These are phyloP conservation scores for Dorcus hopei DNA, from an alignment of 2,888 invertebrate genomes.

Conservation along the genomic window DNA sequence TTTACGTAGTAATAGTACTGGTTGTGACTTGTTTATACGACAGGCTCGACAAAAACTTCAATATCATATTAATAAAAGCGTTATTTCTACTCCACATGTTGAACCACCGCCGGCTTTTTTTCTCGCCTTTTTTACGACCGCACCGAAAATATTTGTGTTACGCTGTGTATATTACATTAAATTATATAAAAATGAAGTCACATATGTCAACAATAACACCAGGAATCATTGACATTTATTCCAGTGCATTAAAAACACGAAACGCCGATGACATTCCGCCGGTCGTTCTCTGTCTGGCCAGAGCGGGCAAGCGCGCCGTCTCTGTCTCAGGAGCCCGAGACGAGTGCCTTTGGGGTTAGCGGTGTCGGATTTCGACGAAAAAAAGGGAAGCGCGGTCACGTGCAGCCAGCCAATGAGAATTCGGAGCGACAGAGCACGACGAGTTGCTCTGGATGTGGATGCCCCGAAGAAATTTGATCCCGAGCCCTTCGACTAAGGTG, in stretches of 20 bases:
- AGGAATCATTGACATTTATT: constrained; percentile 17
- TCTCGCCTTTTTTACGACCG: not conserved
- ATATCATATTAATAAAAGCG: too few species aligned
- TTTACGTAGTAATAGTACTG: too few species aligned
- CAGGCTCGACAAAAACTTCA: too few species aligned
- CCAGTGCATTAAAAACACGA: constrained; percentile 9
- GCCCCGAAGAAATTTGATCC: too few species aligned
- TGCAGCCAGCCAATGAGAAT: constrained; percentile 10
- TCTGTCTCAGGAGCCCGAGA: constrained; percentile 1
- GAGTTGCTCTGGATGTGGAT: too few species aligned
- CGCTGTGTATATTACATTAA: constrained; percentile 8
- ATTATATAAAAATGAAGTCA: constrained; percentile 14
- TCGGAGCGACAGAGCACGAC: not conserved
- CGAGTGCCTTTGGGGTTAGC: constrained; percentile 2
- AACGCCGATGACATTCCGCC: constrained; percentile 8
- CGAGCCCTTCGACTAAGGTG: too few species aligned
- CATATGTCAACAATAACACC: constrained; percentile 15
- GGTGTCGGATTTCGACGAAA: constrained; percentile 8
- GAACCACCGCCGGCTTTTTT: not conserved
- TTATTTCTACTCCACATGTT: too few species aligned
- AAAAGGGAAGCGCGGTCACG: constrained; percentile 10
- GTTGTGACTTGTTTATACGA: too few species aligned
- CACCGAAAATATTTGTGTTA: constrained; percentile 9
- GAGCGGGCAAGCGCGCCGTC: not conserved
- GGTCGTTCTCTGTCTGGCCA: not conserved